Conservation (phyloP, 2,797 vertebrate genomes). For the Macrochelys suwanniensis region DNA sequence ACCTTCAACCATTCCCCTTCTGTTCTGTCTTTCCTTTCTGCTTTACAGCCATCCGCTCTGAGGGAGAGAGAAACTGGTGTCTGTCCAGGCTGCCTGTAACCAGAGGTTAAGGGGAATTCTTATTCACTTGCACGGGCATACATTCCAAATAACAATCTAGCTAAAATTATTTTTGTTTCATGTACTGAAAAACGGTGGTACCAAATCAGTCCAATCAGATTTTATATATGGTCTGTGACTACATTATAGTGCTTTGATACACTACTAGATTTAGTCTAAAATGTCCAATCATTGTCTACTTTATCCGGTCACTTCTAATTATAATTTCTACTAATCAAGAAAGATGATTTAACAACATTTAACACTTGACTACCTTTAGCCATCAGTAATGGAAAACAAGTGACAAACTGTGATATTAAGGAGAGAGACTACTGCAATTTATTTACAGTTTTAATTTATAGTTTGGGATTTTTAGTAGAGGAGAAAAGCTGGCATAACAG, state of each 20-base stretch:
- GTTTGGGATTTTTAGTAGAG: background rate
- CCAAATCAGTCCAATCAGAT: background rate
- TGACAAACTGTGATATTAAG: background rate
- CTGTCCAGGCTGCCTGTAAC: background rate
- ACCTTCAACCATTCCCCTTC: background rate
- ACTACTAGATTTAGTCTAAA: background rate
- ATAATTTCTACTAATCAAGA: background rate
- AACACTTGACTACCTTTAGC: background rate
- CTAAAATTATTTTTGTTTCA: background rate
- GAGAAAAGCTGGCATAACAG: background rate
- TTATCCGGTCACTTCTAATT: background rate
- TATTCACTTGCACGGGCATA: background rate
- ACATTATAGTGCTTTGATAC: background rate
- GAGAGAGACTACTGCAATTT: background rate
- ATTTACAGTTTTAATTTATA: slow-evolving; percentile 3
- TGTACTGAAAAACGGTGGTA: background rate
- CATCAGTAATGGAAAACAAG: slow-evolving; percentile 7
- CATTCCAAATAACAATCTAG: background rate
- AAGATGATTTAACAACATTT: slow-evolving; percentile 8
- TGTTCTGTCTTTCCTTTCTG: background rate
- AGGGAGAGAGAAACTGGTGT: background rate
- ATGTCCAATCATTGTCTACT: background rate
- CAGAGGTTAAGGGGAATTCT: background rate
- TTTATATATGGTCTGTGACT: background rate
- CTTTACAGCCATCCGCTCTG: background rate